phyloP scores from a whole-genome alignment of 2,888 invertebrate genomes.

The Trichopria drosophilae region DNA sequence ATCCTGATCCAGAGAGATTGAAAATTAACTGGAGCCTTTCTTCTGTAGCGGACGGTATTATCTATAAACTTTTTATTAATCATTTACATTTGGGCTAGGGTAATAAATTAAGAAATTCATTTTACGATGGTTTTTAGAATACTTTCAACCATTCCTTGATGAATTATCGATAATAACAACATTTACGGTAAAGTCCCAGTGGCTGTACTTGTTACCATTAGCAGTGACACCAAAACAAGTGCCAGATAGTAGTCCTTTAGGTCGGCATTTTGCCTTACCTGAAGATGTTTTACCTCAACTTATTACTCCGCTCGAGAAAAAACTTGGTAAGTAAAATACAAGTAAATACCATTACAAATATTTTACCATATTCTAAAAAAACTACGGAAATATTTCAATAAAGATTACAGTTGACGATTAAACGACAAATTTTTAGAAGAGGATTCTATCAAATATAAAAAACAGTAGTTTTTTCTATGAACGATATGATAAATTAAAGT shows the following conservation, averaged over 20 bases:
- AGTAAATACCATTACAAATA: conserved; percentile 1
- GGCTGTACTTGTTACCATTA: conserved; percentile 80
- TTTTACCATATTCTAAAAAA: conserved; percentile 7
- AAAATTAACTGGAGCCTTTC: conserved; percentile 72
- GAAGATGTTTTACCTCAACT: conserved; percentile 77
- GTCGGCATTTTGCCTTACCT: conserved; percentile 67
- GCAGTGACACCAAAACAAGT: conserved; percentile 73
- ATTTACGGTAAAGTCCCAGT: conserved; percentile 85
- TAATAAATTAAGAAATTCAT: neutral
- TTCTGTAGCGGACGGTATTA: conserved; percentile 67
- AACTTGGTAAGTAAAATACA: conserved; percentile 68
- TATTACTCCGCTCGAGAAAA: conserved; percentile 84
- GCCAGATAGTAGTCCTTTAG: conserved; percentile 58
- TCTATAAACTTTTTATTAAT: conserved; percentile 1
- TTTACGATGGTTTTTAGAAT: conserved; percentile 62
- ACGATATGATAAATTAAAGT: too few species aligned
- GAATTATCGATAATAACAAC: conserved; percentile 73
- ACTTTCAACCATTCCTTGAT: conserved; percentile 75
- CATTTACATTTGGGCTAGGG: neutral
- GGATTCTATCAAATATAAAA: too few species aligned
- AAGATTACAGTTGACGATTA: too few species aligned
- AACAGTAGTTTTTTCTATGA: too few species aligned
- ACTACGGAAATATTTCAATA: too few species aligned
- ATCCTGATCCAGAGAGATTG: conserved; percentile 76
- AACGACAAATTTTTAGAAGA: too few species aligned